Conservation (phyloP, 1,140 invertebrate species). For the Philopotamus ludificatus region DNA sequence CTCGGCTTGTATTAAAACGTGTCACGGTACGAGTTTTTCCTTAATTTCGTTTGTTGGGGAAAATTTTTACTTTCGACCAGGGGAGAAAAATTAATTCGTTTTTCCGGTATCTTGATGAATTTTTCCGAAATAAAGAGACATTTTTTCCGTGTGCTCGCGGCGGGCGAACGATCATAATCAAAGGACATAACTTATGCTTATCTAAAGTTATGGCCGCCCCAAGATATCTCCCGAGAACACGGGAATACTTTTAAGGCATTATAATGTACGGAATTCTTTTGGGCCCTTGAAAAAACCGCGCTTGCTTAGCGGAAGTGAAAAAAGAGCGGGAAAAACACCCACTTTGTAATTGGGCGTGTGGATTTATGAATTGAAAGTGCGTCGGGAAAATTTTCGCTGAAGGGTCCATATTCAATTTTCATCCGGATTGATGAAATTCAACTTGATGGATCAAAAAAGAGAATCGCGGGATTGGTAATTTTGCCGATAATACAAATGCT, state of each 20-base stretch:
- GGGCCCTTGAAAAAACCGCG: neutral
- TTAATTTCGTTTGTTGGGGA: conserved; percentile 3
- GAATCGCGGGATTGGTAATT: too few relatives aligned
- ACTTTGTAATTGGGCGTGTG: conserved; percentile 26
- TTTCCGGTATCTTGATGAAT: conserved; percentile 29
- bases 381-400: conserved; percentile 20
- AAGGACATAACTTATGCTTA: conserved; percentile 42
- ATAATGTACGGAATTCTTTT: conserved; percentile 36
- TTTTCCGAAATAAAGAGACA: conserved; percentile 22
- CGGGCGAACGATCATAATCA: conserved; percentile 42
- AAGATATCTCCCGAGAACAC: conserved; percentile 39
- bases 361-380: conserved; percentile 39
- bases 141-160: conserved; percentile 23
- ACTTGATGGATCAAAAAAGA: too few relatives aligned
- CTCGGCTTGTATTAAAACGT: neutral
- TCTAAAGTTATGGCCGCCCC: conserved; percentile 41
- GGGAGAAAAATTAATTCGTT: conserved; percentile 17
- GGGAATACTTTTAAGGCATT: conserved; percentile 42
- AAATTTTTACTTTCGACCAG: neutral
- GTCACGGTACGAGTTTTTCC: neutral
- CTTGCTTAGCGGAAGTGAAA: neutral
- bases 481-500: too few relatives aligned
- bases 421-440: neutral
- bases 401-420: conserved; percentile 36
- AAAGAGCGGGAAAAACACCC: conserved; percentile 12